Base-by-base conservation (phyloP, 2,888 invertebrate genomes). In the Orthonychiurus folsomi region DNA sequence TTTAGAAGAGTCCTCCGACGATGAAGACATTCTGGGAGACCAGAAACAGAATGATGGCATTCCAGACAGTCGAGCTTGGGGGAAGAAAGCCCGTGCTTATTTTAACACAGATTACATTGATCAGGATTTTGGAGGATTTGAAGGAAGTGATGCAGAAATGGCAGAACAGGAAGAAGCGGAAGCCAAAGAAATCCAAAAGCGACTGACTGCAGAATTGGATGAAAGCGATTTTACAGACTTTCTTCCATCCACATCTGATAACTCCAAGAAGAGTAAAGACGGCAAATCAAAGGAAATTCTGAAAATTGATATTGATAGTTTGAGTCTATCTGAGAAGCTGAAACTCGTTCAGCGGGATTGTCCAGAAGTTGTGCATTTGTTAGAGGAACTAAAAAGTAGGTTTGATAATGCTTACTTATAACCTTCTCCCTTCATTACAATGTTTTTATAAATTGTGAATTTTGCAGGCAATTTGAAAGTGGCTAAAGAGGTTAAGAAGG, bases 81-180 rank as follows among this genome's bases (percentile, higher is more conserved):
- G 94, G 55, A 86, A 85, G 74, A 86, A 86, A 70, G 88, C 87
- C 73, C 82, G 80, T 63, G 81, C 83, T 47, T 95, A 85, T 76
- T 93, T 93, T 78, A 85, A 87, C 59, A 89, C 92, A 0, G 93
- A 93, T 79, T 92, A 88, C 78, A 85, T 91, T 20, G 93, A 93
- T 80, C 84, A 86, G 73, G 92, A 93, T 78, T 90, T 87, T 80
- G 84, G 86, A 55, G 85, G 86, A 50, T 74, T 73, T 56, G 74
- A 81, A 69, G 85, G 84, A 50, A 82, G 81, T 72, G 86, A 87
- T 74, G 85, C 86, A 70, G 85, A 86, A 73, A 80, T 85, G 69
- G 90, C 89, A 3, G 84, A 86, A 66, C 80, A 86, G 65, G 92
- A 93, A 78, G 91, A 90, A 76, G 82, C 87, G 73, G 92, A 92